Percentiles rank a stretch among this genome's conserved stretches.
Conservation (phyloP, 2,113 vertebrate species). For the Corythaeola cristata region DNA sequence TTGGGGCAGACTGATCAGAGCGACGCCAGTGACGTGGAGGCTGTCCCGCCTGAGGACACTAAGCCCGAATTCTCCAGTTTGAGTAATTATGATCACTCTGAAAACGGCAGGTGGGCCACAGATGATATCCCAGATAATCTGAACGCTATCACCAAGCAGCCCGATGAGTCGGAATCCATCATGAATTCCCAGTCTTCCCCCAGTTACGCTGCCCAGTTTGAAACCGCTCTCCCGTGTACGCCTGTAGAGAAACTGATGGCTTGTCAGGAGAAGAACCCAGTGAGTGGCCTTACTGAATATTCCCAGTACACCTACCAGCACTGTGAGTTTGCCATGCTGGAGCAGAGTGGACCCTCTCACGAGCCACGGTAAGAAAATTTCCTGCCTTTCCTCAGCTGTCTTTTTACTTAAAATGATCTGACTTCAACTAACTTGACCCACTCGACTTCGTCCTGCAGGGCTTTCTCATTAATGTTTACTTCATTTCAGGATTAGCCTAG, state of each 20-base stretch:
- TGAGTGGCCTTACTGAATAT: constrained; percentile 93
- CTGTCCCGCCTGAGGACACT: neutral
- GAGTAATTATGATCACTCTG: constrained; percentile 60
- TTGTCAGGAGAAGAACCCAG: constrained; percentile 90
- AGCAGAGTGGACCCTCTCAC: constrained; percentile 92
- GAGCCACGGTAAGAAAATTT: constrained; percentile 85
- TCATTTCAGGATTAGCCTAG: neutral
- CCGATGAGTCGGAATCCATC: constrained; percentile 26
- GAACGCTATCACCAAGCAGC: constrained; percentile 78
- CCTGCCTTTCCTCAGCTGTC: neutral
- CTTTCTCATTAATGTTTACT: neutral
- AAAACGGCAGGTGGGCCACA: constrained; percentile 82
- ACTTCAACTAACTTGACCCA: neutral
- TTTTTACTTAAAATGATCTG: neutral
- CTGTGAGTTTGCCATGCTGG: constrained; percentile 89
- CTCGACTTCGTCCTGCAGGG: neutral
- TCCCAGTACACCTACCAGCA: constrained; percentile 89
- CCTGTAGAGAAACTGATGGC: constrained; percentile 85
- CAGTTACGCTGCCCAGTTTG: constrained; percentile 17
- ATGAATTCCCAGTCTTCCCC: constrained; percentile 70
- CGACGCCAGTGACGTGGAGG: rapidly evolving
- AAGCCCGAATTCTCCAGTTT: neutral
- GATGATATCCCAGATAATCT: constrained; percentile 91
- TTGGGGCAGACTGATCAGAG: neutral
- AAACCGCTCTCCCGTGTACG: constrained; percentile 51